These are phyloP conservation scores for Eupithecia inturbata DNA, from an alignment of 2,888 invertebrate species.

Conservation along the genomic window DNA sequence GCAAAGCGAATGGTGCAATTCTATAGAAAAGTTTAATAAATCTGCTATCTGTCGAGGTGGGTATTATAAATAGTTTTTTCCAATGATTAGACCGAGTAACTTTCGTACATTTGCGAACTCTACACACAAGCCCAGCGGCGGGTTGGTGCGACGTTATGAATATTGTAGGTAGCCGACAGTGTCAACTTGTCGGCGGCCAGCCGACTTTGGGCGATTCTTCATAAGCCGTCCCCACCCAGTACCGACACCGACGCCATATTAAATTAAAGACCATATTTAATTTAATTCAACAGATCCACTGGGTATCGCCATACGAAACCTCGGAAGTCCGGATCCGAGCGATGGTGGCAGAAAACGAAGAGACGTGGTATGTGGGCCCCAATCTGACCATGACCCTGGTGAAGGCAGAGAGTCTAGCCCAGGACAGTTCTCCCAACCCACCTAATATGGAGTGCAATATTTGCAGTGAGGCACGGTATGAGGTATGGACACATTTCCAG, in stretches of 20 bases:
- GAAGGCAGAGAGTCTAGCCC: slow-evolving; percentile 60
- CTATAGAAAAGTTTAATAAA: slow-evolving; percentile 73
- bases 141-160: no score
- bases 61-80: not conserved
- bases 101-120: not conserved
- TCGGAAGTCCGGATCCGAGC: slow-evolving; percentile 69
- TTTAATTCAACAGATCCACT: slow-evolving; percentile 63
- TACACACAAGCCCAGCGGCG: no score
- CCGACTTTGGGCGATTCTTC: no score
- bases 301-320: slow-evolving; percentile 71
- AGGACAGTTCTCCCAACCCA: slow-evolving; percentile 63
- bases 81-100: not conserved
- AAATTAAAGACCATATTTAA: no score
- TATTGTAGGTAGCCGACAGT: no score
- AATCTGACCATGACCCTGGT: slow-evolving; percentile 61
- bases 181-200: no score
- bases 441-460: slow-evolving; percentile 58
- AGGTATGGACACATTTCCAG: slow-evolving; percentile 57
- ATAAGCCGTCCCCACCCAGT: no score
- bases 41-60: slow-evolving; percentile 69
- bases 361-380: slow-evolving; percentile 68
- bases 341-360: slow-evolving; percentile 75
- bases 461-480: slow-evolving; percentile 77
- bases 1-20: slow-evolving; percentile 71
- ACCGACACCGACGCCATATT: no score